Conservation (phyloP, 2,888 invertebrate genomes). For the Byasa hedistus region DNA sequence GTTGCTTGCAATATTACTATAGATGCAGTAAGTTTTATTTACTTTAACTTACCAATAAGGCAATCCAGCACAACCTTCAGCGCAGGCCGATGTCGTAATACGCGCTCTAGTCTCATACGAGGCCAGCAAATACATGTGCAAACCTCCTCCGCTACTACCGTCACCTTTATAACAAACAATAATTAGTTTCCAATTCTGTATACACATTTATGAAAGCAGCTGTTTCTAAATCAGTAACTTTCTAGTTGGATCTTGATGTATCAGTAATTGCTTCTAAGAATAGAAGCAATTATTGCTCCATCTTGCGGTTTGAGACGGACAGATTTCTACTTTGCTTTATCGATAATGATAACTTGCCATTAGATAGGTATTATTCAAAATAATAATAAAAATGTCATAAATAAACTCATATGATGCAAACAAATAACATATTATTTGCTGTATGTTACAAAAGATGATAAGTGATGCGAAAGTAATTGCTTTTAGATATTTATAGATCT, state of each 20-base stretch:
- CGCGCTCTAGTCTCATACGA: conserved; percentile 85
- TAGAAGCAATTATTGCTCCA: too few species aligned
- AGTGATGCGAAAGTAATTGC: too few species aligned
- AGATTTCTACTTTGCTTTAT: too few species aligned
- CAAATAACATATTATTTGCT: too few species aligned
- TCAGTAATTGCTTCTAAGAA: too few species aligned
- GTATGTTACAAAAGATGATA: too few species aligned
- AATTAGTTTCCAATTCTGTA: background rate
- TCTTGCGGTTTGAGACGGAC: too few species aligned
- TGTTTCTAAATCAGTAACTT: background rate
- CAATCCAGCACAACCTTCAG: conserved; percentile 88
- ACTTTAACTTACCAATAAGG: conserved; percentile 82
- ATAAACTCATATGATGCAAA: too few species aligned
- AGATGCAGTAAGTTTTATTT: background rate
- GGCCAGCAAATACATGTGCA: conserved; percentile 90
- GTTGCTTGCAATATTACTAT: background rate
- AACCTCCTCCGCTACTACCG: conserved; percentile 88
- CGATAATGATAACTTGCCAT: too few species aligned
- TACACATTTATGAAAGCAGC: background rate
- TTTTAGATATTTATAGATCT: background rate
- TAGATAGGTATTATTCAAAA: too few species aligned
- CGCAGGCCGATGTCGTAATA: conserved; percentile 86
- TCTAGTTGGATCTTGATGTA: too few species aligned
- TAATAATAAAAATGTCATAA: too few species aligned
- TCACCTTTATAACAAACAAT: conserved; percentile 74